phyloP scores from a whole-genome alignment of 2,888 invertebrate species.

The Leptopilina drosophilae region DNA sequence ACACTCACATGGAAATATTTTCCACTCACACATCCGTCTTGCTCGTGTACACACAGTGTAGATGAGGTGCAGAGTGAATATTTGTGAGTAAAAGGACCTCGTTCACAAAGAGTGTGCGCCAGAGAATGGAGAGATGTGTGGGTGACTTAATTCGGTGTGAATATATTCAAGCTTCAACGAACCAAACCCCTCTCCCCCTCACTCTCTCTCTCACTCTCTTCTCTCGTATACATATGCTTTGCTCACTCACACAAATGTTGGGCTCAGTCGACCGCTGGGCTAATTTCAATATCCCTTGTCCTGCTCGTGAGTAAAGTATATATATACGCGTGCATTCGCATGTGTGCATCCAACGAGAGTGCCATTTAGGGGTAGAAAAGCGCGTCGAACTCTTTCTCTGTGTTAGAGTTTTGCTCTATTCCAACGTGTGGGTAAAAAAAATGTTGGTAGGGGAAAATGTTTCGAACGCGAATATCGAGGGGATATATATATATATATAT shows the following conservation, averaged over 20 bases:
- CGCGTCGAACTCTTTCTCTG: slow-evolving; percentile 27
- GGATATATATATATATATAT: slow-evolving; percentile 45
- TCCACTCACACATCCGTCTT: slow-evolving; percentile 44
- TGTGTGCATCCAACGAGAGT: slow-evolving; percentile 38
- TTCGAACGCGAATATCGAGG: slow-evolving; percentile 55
- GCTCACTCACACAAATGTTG: slow-evolving; percentile 31
- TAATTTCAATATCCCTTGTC: slow-evolving; percentile 69
- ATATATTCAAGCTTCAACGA: slow-evolving; percentile 65
- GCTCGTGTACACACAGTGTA: background rate
- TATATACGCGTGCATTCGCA: background rate
- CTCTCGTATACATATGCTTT: slow-evolving; percentile 2
- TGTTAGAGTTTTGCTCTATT: slow-evolving; percentile 24
- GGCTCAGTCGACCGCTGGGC: slow-evolving; percentile 62
- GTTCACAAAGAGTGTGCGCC: slow-evolving; percentile 43
- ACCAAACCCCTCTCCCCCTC: slow-evolving; percentile 53
- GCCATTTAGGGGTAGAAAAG: slow-evolving; percentile 41
- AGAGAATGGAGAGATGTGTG: slow-evolving; percentile 57
- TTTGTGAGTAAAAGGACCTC: slow-evolving; percentile 66
- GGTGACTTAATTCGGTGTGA: slow-evolving; percentile 71
- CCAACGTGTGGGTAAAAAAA: slow-evolving; percentile 10
- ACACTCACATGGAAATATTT: slow-evolving; percentile 20
- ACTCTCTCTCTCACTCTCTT: slow-evolving; percentile 3
- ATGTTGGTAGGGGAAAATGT: slow-evolving; percentile 53
- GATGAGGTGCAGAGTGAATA: slow-evolving; percentile 39
- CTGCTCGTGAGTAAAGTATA: background rate